Conservation (phyloP, 2,888 invertebrate species). For the Synanthedon vespiformis region DNA sequence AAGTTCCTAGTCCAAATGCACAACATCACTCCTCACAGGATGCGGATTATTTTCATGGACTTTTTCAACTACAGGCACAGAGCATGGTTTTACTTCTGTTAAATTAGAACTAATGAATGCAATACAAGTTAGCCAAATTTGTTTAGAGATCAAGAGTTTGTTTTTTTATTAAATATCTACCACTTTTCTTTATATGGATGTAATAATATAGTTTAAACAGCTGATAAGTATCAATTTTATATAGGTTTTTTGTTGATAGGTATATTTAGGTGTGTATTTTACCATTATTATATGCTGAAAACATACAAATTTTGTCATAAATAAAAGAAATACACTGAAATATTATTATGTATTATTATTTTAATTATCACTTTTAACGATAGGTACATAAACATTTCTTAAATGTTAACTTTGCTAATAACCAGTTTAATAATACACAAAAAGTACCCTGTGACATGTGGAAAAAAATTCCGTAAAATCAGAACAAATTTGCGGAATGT, state of each 20-base stretch:
- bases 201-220: background rate
- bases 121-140: too few relatives aligned
- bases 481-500: too few relatives aligned
- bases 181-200: background rate
- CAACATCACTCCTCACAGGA: constrained; percentile 53
- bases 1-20: constrained; percentile 39
- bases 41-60: constrained; percentile 54
- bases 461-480: too few relatives aligned
- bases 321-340: too few relatives aligned
- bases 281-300: background rate
- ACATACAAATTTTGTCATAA: background rate
- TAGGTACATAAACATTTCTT: too few relatives aligned
- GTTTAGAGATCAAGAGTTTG: too few relatives aligned
- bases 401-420: too few relatives aligned
- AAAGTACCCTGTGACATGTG: too few relatives aligned
- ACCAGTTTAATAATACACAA: too few relatives aligned
- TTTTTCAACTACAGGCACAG: constrained; percentile 57
- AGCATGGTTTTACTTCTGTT: constrained; percentile 63
- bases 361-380: too few relatives aligned
- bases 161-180: background rate
- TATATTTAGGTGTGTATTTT: background rate
- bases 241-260: background rate
- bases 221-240: background rate
- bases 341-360: too few relatives aligned
- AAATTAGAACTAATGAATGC: constrained; percentile 7